Conservation (phyloP, 2,113 vertebrate genomes). For the Sarotherodon lohbergeri region DNA sequence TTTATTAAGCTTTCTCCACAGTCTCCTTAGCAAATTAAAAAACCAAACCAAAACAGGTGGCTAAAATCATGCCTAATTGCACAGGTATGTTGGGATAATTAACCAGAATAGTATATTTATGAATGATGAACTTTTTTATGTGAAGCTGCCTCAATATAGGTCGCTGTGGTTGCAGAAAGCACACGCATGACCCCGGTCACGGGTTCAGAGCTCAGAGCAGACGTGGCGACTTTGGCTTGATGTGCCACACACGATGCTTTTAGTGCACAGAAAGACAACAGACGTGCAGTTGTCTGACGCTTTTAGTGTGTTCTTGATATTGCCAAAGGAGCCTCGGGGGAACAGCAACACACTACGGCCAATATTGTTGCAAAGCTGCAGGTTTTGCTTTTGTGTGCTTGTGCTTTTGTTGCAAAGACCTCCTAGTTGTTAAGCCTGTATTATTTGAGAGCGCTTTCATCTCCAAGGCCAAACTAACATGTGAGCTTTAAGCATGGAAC, state of each 20-base stretch:
- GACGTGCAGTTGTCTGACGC: background rate
- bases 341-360: background rate
- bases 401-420: background rate
- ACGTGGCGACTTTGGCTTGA: background rate
- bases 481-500: background rate
- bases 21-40: background rate
- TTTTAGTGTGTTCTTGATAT: background rate
- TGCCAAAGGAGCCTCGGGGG: constrained; percentile 8
- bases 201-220: background rate
- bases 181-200: background rate
- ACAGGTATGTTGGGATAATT: constrained; percentile 14
- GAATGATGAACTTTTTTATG: constrained; percentile 16
- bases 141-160: background rate
- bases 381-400: background rate
- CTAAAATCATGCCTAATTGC: constrained; percentile 4
- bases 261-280: constrained; percentile 2
- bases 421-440: background rate
- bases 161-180: background rate
- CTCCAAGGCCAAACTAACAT: constrained; percentile 12
- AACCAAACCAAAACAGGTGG: background rate
- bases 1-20: constrained; percentile 12
- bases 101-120: constrained; percentile 29
- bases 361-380: background rate
- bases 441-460: constrained; percentile 23
- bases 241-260: background rate